These are phyloP conservation scores for Microtus richardsoni DNA, from an alignment of 2,113 vertebrate species.

Conservation along the genomic window DNA sequence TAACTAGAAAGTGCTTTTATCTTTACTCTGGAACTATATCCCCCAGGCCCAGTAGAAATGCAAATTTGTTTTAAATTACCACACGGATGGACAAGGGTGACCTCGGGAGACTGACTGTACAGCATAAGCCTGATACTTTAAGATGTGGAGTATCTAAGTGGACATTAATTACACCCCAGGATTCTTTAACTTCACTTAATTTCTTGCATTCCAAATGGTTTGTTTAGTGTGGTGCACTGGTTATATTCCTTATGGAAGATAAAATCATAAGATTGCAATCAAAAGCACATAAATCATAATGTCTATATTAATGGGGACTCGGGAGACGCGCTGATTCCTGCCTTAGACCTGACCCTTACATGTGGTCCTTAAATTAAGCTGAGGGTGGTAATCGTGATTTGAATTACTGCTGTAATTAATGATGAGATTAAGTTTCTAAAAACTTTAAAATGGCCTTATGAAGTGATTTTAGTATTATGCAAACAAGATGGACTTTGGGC, in stretches of 20 bases:
- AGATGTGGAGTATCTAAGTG: background rate
- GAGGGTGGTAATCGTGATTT: background rate
- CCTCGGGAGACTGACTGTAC: slow-evolving; percentile 8
- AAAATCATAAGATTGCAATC: slow-evolving; percentile 37
- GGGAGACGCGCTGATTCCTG: background rate
- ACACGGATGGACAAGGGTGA: background rate
- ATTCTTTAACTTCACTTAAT: slow-evolving; percentile 38
- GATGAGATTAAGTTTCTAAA: slow-evolving; percentile 23
- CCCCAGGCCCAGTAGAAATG: background rate
- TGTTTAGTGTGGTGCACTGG: background rate
- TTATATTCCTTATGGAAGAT: slow-evolving; percentile 16
- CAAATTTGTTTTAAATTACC: slow-evolving; percentile 25
- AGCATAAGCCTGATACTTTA: background rate
- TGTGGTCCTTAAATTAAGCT: background rate
- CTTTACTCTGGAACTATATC: background rate
- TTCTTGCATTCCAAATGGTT: slow-evolving; percentile 32
- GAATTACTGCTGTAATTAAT: slow-evolving; percentile 14
- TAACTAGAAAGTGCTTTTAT: slow-evolving; percentile 22
- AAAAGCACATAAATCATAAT: slow-evolving; percentile 31
- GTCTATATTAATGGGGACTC: background rate
- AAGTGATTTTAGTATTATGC: background rate
- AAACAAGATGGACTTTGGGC: slow-evolving; percentile 1
- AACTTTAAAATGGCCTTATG: slow-evolving; percentile 16
- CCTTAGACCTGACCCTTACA: background rate
- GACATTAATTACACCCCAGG: background rate